Evolutionary conservation across 1,140 invertebrate species (phyloP).

Genomic region (Pseudomyrmex concolor): DNA sequence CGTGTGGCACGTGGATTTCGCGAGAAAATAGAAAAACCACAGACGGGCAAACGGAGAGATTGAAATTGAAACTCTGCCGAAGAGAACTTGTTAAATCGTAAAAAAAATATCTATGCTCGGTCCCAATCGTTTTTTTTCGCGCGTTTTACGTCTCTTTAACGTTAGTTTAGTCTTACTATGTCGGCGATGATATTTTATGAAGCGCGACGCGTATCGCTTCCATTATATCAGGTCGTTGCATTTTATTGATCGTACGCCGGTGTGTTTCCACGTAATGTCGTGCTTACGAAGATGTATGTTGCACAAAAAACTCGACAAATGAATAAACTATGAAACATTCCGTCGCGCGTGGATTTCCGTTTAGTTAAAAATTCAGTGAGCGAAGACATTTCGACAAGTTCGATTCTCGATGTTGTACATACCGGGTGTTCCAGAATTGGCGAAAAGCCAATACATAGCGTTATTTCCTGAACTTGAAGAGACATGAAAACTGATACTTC

Average conservation of each 20-base stretch:
- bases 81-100: constrained; percentile 20
- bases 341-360: neutral
- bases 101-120: neutral
- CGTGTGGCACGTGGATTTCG: constrained; percentile 4
- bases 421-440: neutral
- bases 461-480: constrained; percentile 3
- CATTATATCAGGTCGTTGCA: constrained; percentile 62
- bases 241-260: constrained; percentile 59
- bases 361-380: constrained; percentile 35
- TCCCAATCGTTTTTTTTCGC: neutral
- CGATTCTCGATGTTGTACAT: neutral
- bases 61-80: neutral
- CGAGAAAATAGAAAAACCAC: neutral
- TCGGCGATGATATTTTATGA: constrained; percentile 54
- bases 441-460: neutral
- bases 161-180: constrained; percentile 37
- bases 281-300: constrained; percentile 50
- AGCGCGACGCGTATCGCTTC: constrained; percentile 58
- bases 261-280: constrained; percentile 58
- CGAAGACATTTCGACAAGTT: constrained; percentile 24
- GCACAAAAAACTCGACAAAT: constrained; percentile 39
- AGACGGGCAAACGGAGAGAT: neutral
- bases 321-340: constrained; percentile 34
- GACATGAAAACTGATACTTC: neutral
- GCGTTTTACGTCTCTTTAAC: constrained; percentile 3